Conservation (phyloP, 1,140 invertebrate genomes). For the Probaryconus sp. region DNA sequence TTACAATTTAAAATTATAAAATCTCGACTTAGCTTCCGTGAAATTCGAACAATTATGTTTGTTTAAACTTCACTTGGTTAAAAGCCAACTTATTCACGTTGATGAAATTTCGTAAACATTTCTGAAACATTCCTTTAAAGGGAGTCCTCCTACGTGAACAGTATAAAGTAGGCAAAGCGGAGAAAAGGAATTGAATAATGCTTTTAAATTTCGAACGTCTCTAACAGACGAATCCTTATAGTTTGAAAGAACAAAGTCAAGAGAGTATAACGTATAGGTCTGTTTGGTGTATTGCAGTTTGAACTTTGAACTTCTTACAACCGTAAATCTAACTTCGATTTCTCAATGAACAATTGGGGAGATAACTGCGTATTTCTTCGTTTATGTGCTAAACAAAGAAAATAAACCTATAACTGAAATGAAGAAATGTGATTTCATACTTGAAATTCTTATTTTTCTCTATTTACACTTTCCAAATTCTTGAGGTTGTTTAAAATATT, state of each 20-base stretch:
- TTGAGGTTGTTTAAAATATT: too few relatives aligned
- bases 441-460: too few relatives aligned
- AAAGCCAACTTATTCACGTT: background rate
- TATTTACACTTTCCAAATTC: too few relatives aligned
- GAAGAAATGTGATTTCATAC: too few relatives aligned
- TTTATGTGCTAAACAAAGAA: constrained; percentile 3
- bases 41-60: too few relatives aligned
- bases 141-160: background rate
- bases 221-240: constrained; percentile 8
- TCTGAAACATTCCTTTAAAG: background rate
- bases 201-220: constrained; percentile 39
- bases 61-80: too few relatives aligned
- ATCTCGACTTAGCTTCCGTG: too few relatives aligned
- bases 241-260: constrained; percentile 37
- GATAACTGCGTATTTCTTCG: constrained; percentile 14
- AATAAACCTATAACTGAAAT: background rate
- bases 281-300: constrained; percentile 32
- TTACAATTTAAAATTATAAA: too few relatives aligned
- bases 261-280: constrained; percentile 25
- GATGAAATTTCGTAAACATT: constrained; percentile 10
- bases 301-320: constrained; percentile 26
- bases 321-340: constrained; percentile 33
- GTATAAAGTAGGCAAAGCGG: constrained; percentile 4
- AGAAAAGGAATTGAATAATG: constrained; percentile 26
- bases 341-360: constrained; percentile 31